A percentile compares a stretch with the other conserved stretches of the same genome.
phyloP scores from a whole-genome alignment of 2,797 vertebrate genomes.

The Eulemur rubriventer region DNA sequence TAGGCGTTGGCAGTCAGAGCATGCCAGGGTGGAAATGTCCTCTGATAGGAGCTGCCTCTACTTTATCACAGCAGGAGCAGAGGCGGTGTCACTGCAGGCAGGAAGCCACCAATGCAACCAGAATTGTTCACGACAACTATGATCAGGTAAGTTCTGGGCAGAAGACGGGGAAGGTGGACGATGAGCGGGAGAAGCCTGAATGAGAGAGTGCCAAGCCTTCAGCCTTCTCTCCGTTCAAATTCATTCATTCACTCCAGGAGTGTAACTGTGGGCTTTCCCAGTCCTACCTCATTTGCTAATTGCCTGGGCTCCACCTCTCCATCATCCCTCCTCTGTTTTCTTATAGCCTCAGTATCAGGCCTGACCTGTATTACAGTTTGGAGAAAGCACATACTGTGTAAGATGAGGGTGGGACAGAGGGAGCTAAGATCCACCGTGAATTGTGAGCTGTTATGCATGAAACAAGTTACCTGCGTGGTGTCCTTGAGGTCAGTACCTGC shows the following conservation, averaged over 20 bases:
- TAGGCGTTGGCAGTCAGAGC: rapidly evolving
- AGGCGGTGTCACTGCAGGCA: constrained; percentile 61
- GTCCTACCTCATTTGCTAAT: not conserved
- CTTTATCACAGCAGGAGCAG: constrained; percentile 17
- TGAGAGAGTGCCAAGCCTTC: rapidly evolving
- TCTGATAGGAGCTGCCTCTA: not conserved
- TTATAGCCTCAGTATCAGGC: not conserved
- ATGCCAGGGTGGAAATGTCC: not conserved
- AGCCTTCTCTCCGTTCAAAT: not conserved
- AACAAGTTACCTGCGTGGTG: rapidly evolving
- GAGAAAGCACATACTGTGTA: not conserved
- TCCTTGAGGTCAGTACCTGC: not conserved
- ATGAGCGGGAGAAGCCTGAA: not conserved
- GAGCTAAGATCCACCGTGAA: not conserved
- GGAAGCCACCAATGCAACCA: constrained; percentile 58
- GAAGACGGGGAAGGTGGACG: not conserved
- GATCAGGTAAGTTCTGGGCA: constrained; percentile 54
- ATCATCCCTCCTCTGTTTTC: not conserved
- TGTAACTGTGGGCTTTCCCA: not conserved
- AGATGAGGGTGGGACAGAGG: not conserved
- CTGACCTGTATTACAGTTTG: not conserved
- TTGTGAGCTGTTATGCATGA: not conserved
- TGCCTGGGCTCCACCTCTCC: not conserved
- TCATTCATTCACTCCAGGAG: not conserved
- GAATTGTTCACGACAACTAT: constrained; percentile 60